phyloP scores from a whole-genome alignment of 2,888 invertebrate genomes.

The Scaeva pyrastri region DNA sequence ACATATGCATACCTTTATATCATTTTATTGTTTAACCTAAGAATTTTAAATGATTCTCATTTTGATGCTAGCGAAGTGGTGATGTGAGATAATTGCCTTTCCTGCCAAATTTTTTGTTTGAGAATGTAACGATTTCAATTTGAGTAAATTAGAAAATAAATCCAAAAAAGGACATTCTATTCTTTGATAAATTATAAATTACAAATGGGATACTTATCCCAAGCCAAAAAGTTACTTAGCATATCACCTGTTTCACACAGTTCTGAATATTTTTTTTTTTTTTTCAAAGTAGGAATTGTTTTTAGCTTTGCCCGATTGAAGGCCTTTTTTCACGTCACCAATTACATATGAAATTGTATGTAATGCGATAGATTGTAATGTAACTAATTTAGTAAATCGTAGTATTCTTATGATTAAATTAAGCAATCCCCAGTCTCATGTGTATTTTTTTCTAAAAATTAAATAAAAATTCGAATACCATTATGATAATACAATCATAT shows the following conservation, averaged over 20 bases:
- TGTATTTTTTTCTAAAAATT: slow-evolving; percentile 49
- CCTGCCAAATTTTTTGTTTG: background rate
- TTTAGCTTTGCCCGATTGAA: background rate
- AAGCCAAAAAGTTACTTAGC: too few species aligned
- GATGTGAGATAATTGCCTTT: background rate
- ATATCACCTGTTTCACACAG: too few species aligned
- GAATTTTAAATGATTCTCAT: slow-evolving; percentile 52
- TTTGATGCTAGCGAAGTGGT: slow-evolving; percentile 17
- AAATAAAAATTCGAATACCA: slow-evolving; percentile 20
- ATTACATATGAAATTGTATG: background rate
- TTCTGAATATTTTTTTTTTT: too few species aligned
- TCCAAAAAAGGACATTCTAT: too few species aligned
- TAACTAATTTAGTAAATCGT: slow-evolving; percentile 47
- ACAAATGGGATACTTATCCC: too few species aligned
- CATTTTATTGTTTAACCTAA: slow-evolving; percentile 56
- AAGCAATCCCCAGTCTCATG: slow-evolving; percentile 63
- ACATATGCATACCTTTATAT: slow-evolving; percentile 6
- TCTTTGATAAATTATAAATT: too few species aligned
- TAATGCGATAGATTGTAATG: slow-evolving; percentile 30
- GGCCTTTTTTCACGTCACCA: background rate
- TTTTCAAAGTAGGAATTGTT: too few species aligned
- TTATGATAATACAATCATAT: too few species aligned
- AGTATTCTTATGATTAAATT: slow-evolving; percentile 68
- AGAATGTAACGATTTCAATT: too few species aligned
- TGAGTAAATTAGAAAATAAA: too few species aligned